Evolutionary conservation across 1,140 invertebrate genomes (phyloP), one percentile per base, ranked within the genome.

Genomic region (Trichogramma pretiosum): DNA sequence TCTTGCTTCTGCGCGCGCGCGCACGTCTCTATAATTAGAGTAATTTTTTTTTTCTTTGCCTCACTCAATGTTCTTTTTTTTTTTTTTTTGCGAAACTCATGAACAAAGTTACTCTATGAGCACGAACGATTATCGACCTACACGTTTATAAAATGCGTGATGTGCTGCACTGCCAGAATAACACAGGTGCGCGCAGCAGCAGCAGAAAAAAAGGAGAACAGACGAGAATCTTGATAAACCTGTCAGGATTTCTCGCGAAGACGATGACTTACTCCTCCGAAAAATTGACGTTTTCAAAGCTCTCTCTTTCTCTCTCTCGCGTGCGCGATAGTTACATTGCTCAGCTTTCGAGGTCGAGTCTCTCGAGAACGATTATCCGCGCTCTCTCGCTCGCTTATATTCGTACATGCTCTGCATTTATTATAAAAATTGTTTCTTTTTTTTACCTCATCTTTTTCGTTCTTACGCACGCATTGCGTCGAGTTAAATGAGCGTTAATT

Each of bases 131-230:
- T 66, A 62, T 64, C 60, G 59, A 56, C 62, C n/a, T n/a, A n/a
- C n/a, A n/a, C n/a, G n/a, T n/a, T 65, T 65, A 67, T 65, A 60
- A 66, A 63, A 64, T 64, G 66, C 63, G 58, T 48, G 60, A 30
- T 41, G 44, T 47, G 54, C 43, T 56, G 50, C 61, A 56, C n/a
- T n/a, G n/a, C n/a, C n/a, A n/a, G n/a, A n/a, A n/a, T n/a, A n/a
- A n/a, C n/a, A n/a, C n/a, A n/a, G n/a, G n/a, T 30, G 33, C 37
- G 38, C 34, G 47, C 33, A 39, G 35, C 41, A 19, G 33, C 48
- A 46, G 38, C 18, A 40, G 42, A 45, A 46, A 44, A 41, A 52
- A 46, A 18, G 37, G 32, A 14, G 36, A 24, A 13, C 50, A 52
- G 50, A 55, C 35, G 51, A 55, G 57, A 14, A 48, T 48, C 46